Percentiles rank a stretch among this genome's conserved stretches.
Conservation (phyloP, 2,888 invertebrate species). For the Acleris emargana region DNA sequence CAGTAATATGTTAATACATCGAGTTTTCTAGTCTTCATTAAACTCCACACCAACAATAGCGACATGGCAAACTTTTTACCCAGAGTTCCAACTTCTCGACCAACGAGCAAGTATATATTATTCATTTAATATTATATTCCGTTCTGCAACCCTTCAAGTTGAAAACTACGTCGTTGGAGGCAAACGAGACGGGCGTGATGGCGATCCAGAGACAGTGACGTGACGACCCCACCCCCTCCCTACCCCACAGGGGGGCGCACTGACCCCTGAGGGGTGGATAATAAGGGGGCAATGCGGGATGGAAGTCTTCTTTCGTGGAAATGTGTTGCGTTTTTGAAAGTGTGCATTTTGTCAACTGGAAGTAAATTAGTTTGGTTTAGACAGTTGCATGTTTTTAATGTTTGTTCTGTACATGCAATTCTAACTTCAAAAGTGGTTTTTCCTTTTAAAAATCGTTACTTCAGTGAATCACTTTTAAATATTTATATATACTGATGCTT, state of each 20-base stretch:
- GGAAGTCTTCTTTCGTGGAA: constrained; percentile 68
- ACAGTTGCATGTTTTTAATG: background rate
- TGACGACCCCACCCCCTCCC: constrained; percentile 61
- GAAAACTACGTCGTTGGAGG: constrained; percentile 71
- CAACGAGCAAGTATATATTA: constrained; percentile 34
- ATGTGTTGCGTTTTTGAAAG: constrained; percentile 62
- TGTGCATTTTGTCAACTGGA: constrained; percentile 35
- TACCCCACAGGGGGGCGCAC: constrained; percentile 48
- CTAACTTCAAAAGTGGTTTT: background rate
- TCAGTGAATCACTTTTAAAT: no score
- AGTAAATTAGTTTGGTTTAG: constrained; percentile 27
- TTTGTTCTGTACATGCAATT: background rate
- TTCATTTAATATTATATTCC: constrained; percentile 38
- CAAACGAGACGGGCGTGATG: constrained; percentile 78
- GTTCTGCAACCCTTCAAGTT: constrained; percentile 69
- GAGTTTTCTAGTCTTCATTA: constrained; percentile 6
- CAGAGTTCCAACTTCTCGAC: constrained; percentile 22
- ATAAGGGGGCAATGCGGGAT: constrained; percentile 70
- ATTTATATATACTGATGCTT: background rate
- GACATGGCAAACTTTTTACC: constrained; percentile 22
- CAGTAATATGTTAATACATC: background rate
- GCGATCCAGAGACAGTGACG: constrained; percentile 80
- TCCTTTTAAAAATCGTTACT: no score
- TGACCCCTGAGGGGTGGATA: constrained; percentile 66
- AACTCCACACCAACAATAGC: constrained; percentile 22